Conservation (phyloP, 2,113 vertebrate species). For the Rhea pennata region DNA sequence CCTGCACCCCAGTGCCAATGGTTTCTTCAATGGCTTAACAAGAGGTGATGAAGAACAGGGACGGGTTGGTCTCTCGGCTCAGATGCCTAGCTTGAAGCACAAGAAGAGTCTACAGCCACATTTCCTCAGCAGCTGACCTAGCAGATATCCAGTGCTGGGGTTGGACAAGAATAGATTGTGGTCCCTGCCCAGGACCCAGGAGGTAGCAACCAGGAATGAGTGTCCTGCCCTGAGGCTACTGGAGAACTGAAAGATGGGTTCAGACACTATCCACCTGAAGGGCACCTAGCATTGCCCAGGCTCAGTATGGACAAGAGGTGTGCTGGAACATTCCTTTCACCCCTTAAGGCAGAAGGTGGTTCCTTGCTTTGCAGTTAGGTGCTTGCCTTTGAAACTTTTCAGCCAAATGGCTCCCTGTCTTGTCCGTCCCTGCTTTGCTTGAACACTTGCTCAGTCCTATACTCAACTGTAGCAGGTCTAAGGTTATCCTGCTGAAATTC, state of each 20-base stretch:
- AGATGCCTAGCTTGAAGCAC: neutral
- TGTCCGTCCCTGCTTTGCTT: neutral
- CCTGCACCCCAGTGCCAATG: neutral
- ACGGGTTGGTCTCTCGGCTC: neutral
- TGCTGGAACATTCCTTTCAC: neutral
- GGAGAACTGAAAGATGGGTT: neutral
- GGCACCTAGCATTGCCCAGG: neutral
- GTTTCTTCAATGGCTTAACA: neutral
- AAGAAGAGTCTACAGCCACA: neutral
- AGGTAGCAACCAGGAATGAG: neutral
- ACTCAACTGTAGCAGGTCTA: neutral
- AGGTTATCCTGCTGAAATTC: neutral
- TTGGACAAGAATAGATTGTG: neutral
- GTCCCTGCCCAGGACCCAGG: neutral
- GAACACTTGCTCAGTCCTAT: accelerated
- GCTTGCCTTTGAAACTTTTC: neutral
- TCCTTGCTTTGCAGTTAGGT: neutral
- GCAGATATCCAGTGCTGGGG: neutral
- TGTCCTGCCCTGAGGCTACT: neutral
- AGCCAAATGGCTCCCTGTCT: neutral
- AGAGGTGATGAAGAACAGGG: neutral
- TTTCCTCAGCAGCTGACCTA: neutral
- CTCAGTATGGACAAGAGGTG: neutral
- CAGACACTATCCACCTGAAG: accelerated
- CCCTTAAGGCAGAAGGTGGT: accelerated